Evolutionary conservation across 2,888 invertebrate species (phyloP).

Genomic region (Mythimna albipuncta): DNA sequence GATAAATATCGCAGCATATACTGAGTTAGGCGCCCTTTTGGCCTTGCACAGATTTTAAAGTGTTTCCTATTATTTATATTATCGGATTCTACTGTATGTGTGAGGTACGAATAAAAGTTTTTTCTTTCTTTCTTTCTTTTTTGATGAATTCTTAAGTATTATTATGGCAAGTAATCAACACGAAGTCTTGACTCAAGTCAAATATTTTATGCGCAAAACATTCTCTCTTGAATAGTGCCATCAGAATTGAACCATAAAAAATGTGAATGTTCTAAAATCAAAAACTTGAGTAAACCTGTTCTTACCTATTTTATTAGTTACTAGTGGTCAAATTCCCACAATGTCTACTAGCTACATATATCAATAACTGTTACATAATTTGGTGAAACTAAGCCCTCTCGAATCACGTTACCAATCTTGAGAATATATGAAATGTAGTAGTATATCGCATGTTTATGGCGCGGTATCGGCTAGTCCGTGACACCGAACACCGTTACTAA

Average conservation of each 20-base stretch:
- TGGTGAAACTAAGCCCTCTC: slow-evolving; percentile 46
- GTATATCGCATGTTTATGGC: slow-evolving; percentile 56
- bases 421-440: slow-evolving; percentile 39
- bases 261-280: background rate
- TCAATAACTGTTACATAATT: slow-evolving; percentile 45
- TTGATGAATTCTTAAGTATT: background rate
- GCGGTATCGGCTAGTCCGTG: slow-evolving; percentile 66
- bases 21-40: no score
- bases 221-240: background rate
- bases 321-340: slow-evolving; percentile 5
- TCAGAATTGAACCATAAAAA: slow-evolving; percentile 1
- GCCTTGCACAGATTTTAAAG: no score
- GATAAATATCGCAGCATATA: no score
- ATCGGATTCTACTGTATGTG: no score
- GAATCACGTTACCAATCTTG: slow-evolving; percentile 30
- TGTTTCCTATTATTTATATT: no score
- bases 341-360: slow-evolving; percentile 21
- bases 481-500: slow-evolving; percentile 75
- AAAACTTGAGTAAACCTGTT: slow-evolving; percentile 10
- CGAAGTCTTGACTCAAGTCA: no score
- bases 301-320: slow-evolving; percentile 5
- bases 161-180: background rate
- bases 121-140: no score
- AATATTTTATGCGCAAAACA: background rate
- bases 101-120: no score